Conservation (phyloP, 2,888 invertebrate species). For the Phortica okadai region DNA sequence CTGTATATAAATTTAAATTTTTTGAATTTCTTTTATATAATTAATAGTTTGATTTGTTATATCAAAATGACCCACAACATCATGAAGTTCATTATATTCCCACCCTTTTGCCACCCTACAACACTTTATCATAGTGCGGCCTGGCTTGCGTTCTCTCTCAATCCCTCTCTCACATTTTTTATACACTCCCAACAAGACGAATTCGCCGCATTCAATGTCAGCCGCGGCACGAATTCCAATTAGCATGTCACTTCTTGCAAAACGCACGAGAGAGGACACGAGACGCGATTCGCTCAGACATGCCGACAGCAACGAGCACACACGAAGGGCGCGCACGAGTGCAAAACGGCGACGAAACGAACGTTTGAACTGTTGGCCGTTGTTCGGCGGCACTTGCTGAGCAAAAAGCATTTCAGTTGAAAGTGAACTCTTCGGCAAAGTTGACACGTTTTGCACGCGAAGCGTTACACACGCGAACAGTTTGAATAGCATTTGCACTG, state of each 20-base stretch:
- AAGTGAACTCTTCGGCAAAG: slow-evolving; percentile 75
- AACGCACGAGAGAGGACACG: slow-evolving; percentile 2
- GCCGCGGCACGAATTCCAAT: slow-evolving; percentile 22
- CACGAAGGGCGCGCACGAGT: slow-evolving; percentile 6
- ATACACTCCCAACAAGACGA: background rate
- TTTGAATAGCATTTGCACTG: background rate
- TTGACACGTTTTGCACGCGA: slow-evolving; percentile 74
- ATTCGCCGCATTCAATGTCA: background rate
- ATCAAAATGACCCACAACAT: background rate
- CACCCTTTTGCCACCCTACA: background rate
- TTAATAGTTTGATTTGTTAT: background rate
- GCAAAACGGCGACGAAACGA: slow-evolving; percentile 55
- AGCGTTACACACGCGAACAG: slow-evolving; percentile 45
- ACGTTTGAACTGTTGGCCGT: slow-evolving; percentile 33
- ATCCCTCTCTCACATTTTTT: slow-evolving; percentile 2
- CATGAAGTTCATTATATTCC: background rate
- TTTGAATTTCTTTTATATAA: background rate
- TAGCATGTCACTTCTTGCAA: slow-evolving; percentile 8
- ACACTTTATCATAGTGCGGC: background rate
- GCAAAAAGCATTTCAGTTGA: slow-evolving; percentile 74
- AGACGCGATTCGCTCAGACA: background rate
- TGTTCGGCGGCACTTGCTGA: slow-evolving; percentile 51
- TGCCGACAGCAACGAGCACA: slow-evolving; percentile 32
- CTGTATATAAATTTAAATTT: background rate
- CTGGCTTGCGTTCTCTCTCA: background rate